Evolutionary conservation across 1,140 invertebrate species (phyloP), one percentile per base, ranked within the genome.

Genomic region (Macrosteles quadrilineatus): DNA sequence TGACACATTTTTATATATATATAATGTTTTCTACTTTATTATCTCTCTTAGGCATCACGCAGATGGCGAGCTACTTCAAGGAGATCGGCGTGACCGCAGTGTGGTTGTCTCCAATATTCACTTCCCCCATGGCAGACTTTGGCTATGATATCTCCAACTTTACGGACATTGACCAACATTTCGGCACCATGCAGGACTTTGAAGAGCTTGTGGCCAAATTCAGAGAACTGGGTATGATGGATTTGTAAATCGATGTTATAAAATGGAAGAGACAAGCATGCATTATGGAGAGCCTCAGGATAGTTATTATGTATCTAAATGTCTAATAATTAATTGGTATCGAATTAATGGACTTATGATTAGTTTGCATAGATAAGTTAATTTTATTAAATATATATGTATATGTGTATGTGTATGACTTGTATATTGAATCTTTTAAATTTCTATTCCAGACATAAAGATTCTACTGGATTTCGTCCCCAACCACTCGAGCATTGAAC

Each of bases 381-480:
- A n/a, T n/a, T n/a, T n/a, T n/a, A n/a, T n/a, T n/a, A n/a, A n/a
- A n/a, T n/a, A n/a, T n/a, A n/a, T n/a, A n/a, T n/a, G n/a, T n/a
- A n/a, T n/a, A n/a, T n/a, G n/a, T n/a, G n/a, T n/a, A n/a, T n/a
- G n/a, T n/a, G n/a, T n/a, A n/a, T n/a, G n/a, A n/a, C n/a, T n/a
- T n/a, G n/a, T n/a, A n/a, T n/a, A n/a, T n/a, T n/a, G n/a, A n/a
- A n/a, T n/a, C n/a, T n/a, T n/a, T n/a, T n/a, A n/a, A n/a, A n/a
- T n/a, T n/a, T n/a, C n/a, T 47, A 57, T 72, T 80, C 21, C 73
- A 90, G 92, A 86, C 64, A 84, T 95, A 31, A 91, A 90, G 79
- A 77, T 96, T 1, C 82, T 96, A 17, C 77, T 96, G 78, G 94
- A 96, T 77, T 88, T 95, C 75, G 89, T 95, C 17, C 93, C 93